Evolutionary conservation across 2,888 invertebrate species (phyloP).

Genomic region (Pseudococcus viburni): DNA sequence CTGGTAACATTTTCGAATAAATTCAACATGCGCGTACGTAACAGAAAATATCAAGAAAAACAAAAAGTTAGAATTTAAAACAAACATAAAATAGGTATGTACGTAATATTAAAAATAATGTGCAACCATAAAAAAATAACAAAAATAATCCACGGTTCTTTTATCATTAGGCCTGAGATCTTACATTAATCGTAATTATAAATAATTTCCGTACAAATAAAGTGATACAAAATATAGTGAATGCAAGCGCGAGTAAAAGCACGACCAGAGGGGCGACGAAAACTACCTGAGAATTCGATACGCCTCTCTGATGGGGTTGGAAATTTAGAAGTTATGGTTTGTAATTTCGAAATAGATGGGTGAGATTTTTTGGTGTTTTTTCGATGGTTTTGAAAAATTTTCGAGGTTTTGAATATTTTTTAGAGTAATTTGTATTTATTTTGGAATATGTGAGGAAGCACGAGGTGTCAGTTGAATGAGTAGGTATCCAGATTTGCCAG

Average conservation of each 20-base stretch:
- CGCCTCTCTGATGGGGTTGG: too few species aligned
- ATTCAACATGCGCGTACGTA: conserved; percentile 3
- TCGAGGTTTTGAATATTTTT: too few species aligned
- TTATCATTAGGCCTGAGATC: conserved; percentile 65
- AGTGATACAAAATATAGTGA: not conserved
- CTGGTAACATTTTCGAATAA: conserved; percentile 48
- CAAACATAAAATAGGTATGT: conserved; percentile 23
- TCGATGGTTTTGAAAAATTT: too few species aligned
- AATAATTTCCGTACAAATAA: conserved; percentile 46
- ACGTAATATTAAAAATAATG: conserved; percentile 52
- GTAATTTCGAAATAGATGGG: too few species aligned
- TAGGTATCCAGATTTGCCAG: too few species aligned
- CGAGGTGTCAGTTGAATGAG: too few species aligned
- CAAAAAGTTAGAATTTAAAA: conserved; percentile 33
- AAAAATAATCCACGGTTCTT: conserved; percentile 54
- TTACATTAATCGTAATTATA: conserved; percentile 23
- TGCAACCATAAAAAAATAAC: conserved; percentile 62
- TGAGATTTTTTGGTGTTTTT: too few species aligned
- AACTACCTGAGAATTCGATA: too few species aligned
- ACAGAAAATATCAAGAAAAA: conserved; percentile 41
- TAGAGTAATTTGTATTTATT: too few species aligned
- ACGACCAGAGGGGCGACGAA: too few species aligned
- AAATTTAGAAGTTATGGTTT: too few species aligned
- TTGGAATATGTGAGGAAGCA: too few species aligned
- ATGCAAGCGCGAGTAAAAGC: not conserved